Conservation (phyloP, 2,888 invertebrate genomes). For the Homarus gammarus region DNA sequence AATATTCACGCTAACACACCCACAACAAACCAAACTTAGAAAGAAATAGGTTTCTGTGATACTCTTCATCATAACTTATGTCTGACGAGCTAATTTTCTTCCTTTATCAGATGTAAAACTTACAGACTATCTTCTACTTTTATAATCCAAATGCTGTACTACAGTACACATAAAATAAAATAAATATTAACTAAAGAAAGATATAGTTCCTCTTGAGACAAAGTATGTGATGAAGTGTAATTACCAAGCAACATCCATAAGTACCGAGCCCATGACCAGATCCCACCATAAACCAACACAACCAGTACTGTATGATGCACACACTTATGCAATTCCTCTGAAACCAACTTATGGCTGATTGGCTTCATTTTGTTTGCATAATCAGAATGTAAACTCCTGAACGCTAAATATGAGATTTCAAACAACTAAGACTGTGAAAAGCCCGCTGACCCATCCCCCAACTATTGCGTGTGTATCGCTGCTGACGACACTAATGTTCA, state of each 20-base stretch:
- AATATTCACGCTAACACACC: conserved; percentile 3
- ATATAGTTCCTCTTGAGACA: not conserved
- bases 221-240: not conserved
- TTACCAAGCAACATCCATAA: conserved; percentile 24
- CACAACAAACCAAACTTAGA: not conserved
- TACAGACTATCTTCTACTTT: not conserved
- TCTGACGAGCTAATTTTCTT: not conserved
- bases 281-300: not conserved
- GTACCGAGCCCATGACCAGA: conserved; percentile 30
- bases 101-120: not conserved
- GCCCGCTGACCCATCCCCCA: not conserved
- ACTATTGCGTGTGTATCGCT: too few species aligned
- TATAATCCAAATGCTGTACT: too few species aligned
- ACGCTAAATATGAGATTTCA: not conserved
- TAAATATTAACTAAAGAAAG: too few species aligned
- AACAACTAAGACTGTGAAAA: not conserved
- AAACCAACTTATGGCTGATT: not conserved
- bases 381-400: too few species aligned
- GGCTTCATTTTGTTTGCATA: not conserved
- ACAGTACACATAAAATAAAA: not conserved
- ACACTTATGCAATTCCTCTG: not conserved
- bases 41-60: not conserved
- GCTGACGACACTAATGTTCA: not conserved
- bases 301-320: not conserved
- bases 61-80: not conserved